Percentiles rank a stretch among this genome's conserved stretches.
Conservation (phyloP, 2,113 vertebrate genomes). For the Myiagra hebetior region DNA sequence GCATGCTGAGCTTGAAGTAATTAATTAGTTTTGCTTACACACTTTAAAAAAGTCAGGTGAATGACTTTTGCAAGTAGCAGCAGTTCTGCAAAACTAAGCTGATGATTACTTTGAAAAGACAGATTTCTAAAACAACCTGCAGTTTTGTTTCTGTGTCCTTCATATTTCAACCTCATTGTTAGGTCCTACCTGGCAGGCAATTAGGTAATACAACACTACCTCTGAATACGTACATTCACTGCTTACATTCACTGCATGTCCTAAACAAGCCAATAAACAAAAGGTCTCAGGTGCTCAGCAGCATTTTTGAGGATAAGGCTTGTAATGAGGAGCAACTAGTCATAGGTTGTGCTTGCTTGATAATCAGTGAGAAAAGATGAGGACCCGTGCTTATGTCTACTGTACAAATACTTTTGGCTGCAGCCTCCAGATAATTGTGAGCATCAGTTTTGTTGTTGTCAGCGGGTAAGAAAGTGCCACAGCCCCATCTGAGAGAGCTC, state of each 20-base stretch:
- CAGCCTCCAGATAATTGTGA: neutral
- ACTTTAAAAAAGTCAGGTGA: neutral
- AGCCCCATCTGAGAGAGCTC: neutral
- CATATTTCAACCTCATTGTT: neutral
- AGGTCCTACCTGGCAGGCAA: neutral
- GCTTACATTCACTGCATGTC: neutral
- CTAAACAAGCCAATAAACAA: neutral
- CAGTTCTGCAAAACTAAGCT: neutral
- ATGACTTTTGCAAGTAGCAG: neutral
- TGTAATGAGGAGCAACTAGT: neutral
- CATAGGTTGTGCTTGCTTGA: rapidly evolving
- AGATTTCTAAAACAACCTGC: neutral
- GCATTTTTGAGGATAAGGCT: neutral
- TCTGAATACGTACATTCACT: neutral
- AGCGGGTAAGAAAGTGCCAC: neutral
- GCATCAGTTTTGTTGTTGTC: neutral
- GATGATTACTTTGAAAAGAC: neutral
- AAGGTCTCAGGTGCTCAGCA: neutral
- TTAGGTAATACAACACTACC: neutral
- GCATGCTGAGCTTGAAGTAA: neutral
- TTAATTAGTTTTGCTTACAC: neutral
- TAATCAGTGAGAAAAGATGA: neutral
- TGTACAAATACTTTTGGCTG: neutral
- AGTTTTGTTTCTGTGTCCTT: neutral
- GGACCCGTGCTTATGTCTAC: neutral